A percentile compares a stretch with the other conserved stretches of the same genome.
These are phyloP conservation scores for Limenitis camilla DNA, from an alignment of 2,888 invertebrate genomes.

Conservation along the genomic window DNA sequence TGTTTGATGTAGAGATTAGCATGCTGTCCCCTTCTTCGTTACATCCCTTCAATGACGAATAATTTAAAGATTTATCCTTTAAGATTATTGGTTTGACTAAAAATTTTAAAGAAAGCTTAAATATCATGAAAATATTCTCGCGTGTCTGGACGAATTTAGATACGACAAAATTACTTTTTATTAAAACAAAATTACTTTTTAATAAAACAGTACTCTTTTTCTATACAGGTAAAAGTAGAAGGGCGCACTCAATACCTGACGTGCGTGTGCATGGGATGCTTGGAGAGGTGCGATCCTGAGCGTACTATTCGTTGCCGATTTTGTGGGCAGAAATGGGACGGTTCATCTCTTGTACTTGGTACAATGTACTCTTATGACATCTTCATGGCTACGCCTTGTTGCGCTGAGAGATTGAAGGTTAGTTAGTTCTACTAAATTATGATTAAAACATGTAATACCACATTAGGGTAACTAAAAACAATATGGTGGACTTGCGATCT, in stretches of 20 bases:
- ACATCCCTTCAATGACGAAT: conserved; percentile 14
- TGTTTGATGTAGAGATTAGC: conserved; percentile 55
- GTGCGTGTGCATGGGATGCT: conserved; percentile 95
- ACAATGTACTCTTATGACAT: conserved; percentile 99
- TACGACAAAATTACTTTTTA: not conserved
- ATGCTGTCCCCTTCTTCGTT: conserved; percentile 28
- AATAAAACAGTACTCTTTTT: not conserved
- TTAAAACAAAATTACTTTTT: not conserved
- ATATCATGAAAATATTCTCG: too few species aligned
- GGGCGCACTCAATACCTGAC: conserved; percentile 92
- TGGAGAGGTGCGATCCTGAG: conserved; percentile 87
- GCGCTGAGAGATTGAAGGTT: conserved; percentile 93
- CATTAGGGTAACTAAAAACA: not conserved
- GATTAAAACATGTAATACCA: not conserved
- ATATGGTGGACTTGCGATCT: too few species aligned
- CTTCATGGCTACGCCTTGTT: conserved; percentile 97
- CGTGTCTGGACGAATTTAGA: too few species aligned
- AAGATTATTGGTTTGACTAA: not conserved
- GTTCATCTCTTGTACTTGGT: conserved; percentile 93
- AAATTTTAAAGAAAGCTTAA: too few species aligned
- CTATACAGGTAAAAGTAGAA: conserved; percentile 88
- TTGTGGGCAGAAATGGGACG: conserved; percentile 92
- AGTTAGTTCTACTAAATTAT: conserved; percentile 28
- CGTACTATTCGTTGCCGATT: conserved; percentile 87
- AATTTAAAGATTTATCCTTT: conserved; percentile 3